Evolutionary conservation across 1,140 invertebrate species (phyloP), one percentile per base, ranked within the genome.

Genomic region (Trichomalopsis sarcophagae): DNA sequence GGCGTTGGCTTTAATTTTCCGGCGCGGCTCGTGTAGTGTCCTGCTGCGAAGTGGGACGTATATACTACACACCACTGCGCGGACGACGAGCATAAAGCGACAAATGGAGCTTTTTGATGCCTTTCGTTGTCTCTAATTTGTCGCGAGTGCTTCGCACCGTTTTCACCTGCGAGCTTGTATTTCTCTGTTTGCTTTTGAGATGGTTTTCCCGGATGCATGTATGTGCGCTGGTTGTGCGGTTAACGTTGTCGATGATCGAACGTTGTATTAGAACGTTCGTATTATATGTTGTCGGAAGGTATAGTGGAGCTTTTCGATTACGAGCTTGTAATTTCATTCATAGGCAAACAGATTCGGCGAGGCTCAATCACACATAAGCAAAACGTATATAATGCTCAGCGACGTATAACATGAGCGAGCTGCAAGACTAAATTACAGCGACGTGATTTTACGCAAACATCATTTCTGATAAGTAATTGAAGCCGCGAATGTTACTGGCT

Each of bases 1-100:
- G 17, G 13, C 36, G 73, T 74, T 74, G 17, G 73, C 36, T 74
- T 77, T 47, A 77, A 77, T 77, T 77, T 77, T 77, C 75, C 10
- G 23, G 27, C n/a, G 44, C 23, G 1, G 27, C 44, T 4, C 33
- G 44, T 27, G 21, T 1, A 27, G 27, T 40, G 36, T 74, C 14
- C 50, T 55, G 17, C 55, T 62, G 55, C 55, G 6, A 62, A 62
- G 55, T 62, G 21, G 55, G 55, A 62, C 21, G 55, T 17, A n/a
- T n/a, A n/a, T 14, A 6, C 55, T 44, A 44, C 7, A 7, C 7
- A 44, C 40, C 40, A 10, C 40, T 44, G 7, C 40, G 40, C 40
- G 40, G 40, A 44, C 21, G 55, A 4, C 21, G 21, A 17, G 21
- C 7, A 62, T 50, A 50, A 50, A 62, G 21, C 17, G 55, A 21